A percentile compares a stretch with the other conserved stretches of the same genome.
Conservation (phyloP, 2,888 invertebrate species). For the Thymelicus sylvestris region DNA sequence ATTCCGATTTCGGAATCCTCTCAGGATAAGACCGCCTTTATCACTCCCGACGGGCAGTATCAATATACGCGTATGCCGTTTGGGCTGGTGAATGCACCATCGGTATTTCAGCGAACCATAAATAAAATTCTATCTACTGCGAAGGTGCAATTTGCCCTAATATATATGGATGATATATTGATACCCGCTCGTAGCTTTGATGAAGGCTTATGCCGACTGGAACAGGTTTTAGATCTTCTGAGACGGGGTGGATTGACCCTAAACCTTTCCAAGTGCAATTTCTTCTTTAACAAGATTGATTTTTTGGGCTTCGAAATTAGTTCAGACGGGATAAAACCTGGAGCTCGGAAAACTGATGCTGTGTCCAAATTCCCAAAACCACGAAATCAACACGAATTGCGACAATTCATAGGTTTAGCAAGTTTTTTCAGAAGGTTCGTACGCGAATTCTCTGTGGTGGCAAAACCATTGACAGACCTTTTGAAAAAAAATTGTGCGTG, state of each 20-base stretch:
- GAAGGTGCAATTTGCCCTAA: too few species aligned
- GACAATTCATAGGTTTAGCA: background rate
- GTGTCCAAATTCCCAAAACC: background rate
- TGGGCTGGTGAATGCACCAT: too few species aligned
- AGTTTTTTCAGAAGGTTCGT: background rate
- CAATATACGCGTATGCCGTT: slow-evolving; percentile 55
- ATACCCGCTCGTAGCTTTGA: background rate
- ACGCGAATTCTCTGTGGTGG: background rate
- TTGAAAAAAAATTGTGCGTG: background rate
- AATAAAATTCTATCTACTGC: too few species aligned
- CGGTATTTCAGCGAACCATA: too few species aligned
- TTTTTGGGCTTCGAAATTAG: too few species aligned
- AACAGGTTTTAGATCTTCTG: background rate
- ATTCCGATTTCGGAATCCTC: slow-evolving; percentile 48
- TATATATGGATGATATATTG: too few species aligned
- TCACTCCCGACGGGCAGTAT: slow-evolving; percentile 56
- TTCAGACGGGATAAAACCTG: too few species aligned
- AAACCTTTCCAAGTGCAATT: too few species aligned
- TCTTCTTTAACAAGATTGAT: too few species aligned
- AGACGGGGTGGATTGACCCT: too few species aligned
- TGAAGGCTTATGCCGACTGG: background rate
- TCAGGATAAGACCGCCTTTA: slow-evolving; percentile 54
- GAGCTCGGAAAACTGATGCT: too few species aligned
- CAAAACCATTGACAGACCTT: background rate
- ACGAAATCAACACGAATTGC: background rate